Evolutionary conservation across 2,888 invertebrate genomes (phyloP).

Genomic region (Sialis fuliginosa): DNA sequence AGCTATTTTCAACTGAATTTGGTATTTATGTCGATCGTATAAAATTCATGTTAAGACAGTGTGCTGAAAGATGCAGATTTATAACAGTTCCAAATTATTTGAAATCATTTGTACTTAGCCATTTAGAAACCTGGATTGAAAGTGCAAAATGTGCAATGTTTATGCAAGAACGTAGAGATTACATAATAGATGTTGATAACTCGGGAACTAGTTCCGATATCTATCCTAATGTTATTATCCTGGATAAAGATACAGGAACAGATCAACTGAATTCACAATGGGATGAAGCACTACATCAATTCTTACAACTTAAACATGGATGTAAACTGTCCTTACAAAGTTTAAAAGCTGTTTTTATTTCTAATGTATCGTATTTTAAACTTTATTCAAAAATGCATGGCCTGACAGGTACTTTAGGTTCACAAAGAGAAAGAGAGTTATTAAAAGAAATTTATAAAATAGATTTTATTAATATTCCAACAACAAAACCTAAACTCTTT

Average conservation of each 20-base stretch:
- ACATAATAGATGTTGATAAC: slow-evolving; percentile 17
- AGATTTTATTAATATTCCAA: slow-evolving; percentile 18
- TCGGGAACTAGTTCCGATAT: slow-evolving; percentile 11
- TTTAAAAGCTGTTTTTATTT: slow-evolving; percentile 22
- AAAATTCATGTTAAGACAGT: slow-evolving; percentile 10
- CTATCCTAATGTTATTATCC: slow-evolving; percentile 14
- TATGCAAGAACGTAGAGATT: slow-evolving; percentile 16
- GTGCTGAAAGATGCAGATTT: slow-evolving; percentile 10
- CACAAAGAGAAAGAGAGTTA: slow-evolving; percentile 15
- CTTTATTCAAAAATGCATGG: slow-evolving; percentile 18
- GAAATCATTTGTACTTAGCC: slow-evolving; percentile 13
- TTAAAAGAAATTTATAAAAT: slow-evolving; percentile 15
- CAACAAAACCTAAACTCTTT: slow-evolving; percentile 14
- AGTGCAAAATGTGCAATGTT: slow-evolving; percentile 15
- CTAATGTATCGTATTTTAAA: slow-evolving; percentile 16
- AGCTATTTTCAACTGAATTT: slow-evolving; percentile 5
- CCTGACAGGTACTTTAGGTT: slow-evolving; percentile 22
- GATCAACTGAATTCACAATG: slow-evolving; percentile 20
- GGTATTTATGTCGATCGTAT: slow-evolving; percentile 8
- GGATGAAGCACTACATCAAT: slow-evolving; percentile 23
- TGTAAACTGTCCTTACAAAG: slow-evolving; percentile 16
- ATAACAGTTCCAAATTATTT: slow-evolving; percentile 13
- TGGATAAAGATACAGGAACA: slow-evolving; percentile 21
- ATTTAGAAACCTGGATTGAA: slow-evolving; percentile 15
- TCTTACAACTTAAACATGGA: slow-evolving; percentile 23